A percentile compares a stretch with the other conserved stretches of the same genome.
These are phyloP conservation scores for Corapipo altera DNA, from an alignment of 2,113 vertebrate species.

Conservation along the genomic window DNA sequence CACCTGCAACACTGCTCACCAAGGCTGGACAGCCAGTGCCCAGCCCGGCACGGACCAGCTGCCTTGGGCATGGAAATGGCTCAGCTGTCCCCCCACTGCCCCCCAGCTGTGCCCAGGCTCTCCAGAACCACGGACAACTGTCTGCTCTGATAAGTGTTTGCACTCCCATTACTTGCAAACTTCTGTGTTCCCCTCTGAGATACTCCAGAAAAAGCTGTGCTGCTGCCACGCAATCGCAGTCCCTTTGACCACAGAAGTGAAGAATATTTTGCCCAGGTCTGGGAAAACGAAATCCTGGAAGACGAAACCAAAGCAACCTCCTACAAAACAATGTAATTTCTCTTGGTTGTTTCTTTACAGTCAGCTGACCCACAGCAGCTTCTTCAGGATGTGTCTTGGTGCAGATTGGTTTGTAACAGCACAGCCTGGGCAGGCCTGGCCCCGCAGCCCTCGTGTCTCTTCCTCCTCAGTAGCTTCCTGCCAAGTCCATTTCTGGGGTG, in stretches of 20 bases:
- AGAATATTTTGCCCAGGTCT: background rate
- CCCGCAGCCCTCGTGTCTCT: background rate
- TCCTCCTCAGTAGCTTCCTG: background rate
- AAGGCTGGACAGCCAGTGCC: background rate
- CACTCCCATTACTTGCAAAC: background rate
- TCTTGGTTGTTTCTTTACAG: background rate
- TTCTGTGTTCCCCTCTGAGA: background rate
- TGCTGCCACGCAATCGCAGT: rapidly evolving
- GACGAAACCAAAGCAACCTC: background rate
- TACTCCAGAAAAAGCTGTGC: background rate
- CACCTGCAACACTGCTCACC: background rate
- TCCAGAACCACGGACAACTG: background rate
- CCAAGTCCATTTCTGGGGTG: background rate
- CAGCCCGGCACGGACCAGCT: background rate
- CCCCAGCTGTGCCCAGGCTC: background rate
- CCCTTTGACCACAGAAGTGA: background rate
- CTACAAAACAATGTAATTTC: background rate
- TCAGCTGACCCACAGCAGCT: background rate
- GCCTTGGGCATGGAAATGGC: rapidly evolving
- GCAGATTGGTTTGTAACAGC: background rate
- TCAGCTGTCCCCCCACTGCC: background rate
- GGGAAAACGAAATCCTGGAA: background rate
- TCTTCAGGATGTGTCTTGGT: background rate
- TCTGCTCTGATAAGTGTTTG: background rate
- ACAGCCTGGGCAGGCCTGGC: background rate